phyloP scores from a whole-genome alignment of 2,888 invertebrate genomes.

The Agonopterix arenella region DNA sequence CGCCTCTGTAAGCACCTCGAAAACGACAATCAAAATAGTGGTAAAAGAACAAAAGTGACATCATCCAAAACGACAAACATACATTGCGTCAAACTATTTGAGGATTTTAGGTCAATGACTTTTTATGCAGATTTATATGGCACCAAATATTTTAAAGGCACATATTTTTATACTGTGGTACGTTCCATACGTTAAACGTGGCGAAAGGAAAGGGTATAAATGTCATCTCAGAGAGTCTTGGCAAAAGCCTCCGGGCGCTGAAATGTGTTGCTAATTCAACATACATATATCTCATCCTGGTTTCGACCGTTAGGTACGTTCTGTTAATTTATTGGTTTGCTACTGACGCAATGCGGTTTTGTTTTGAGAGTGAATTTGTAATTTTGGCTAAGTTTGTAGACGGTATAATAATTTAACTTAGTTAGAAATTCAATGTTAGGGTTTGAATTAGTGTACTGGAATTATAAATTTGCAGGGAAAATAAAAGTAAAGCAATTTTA shows the following conservation, averaged over 20 bases:
- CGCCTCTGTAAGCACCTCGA: too few species aligned
- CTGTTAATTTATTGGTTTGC: neutral
- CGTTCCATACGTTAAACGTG: neutral
- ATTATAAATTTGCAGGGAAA: neutral
- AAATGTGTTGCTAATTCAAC: slow-evolving; percentile 2
- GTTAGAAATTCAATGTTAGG: neutral
- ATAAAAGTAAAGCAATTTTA: too few species aligned
- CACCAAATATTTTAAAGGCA: neutral
- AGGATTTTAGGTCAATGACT: too few species aligned
- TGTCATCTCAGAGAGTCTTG: slow-evolving; percentile 3
- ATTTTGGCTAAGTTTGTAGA: neutral
- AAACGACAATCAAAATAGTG: too few species aligned
- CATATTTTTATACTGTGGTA: neutral
- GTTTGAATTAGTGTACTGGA: neutral
- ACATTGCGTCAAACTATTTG: too few species aligned
- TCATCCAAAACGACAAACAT: too few species aligned
- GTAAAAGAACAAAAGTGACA: too few species aligned
- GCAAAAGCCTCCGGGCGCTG: neutral
- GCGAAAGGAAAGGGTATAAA: slow-evolving; percentile 3
- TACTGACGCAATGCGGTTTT: neutral
- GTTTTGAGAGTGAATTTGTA: neutral
- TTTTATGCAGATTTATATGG: too few species aligned
- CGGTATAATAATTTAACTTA: too few species aligned
- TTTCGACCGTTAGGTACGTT: neutral
- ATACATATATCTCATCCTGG: slow-evolving; percentile 1